These are phyloP conservation scores for Electrona antarctica DNA, from an alignment of 2,113 vertebrate genomes.

Conservation along the genomic window DNA sequence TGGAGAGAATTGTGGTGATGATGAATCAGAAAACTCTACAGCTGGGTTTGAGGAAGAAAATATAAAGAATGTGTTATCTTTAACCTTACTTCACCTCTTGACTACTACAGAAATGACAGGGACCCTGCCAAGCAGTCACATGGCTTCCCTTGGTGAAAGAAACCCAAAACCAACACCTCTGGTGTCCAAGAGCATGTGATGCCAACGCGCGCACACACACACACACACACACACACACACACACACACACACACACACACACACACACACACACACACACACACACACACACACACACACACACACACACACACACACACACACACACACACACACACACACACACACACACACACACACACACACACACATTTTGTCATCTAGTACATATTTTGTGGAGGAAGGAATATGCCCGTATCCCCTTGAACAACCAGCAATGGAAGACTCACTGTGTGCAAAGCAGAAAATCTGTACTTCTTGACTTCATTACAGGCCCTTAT, in stretches of 20 bases:
- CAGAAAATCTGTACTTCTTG: constrained; percentile 5
- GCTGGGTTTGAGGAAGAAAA: background rate
- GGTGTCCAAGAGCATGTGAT: constrained; percentile 78
- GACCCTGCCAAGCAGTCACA: constrained; percentile 68
- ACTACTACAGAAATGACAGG: constrained; percentile 61
- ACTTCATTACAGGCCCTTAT: background rate
- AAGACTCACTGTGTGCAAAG: background rate
- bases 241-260: background rate
- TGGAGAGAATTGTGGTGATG: no score
- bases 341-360: background rate
- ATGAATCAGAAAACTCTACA: background rate
- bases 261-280: background rate
- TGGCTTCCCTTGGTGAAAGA: constrained; percentile 74
- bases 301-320: background rate
- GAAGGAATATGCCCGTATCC: background rate
- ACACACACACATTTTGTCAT: background rate
- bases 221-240: constrained; percentile 21
- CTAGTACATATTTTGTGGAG: background rate
- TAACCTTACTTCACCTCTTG: constrained; percentile 72
- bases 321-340: background rate
- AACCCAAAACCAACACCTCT: constrained; percentile 81
- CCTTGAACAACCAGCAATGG: background rate
- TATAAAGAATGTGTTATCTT: constrained; percentile 23
- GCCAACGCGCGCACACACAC: constrained; percentile 48
- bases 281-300: background rate